phyloP scores from a whole-genome alignment of 35 echinoderm and acorn worm species.

The Hemicentrotus pulcherrimus region DNA sequence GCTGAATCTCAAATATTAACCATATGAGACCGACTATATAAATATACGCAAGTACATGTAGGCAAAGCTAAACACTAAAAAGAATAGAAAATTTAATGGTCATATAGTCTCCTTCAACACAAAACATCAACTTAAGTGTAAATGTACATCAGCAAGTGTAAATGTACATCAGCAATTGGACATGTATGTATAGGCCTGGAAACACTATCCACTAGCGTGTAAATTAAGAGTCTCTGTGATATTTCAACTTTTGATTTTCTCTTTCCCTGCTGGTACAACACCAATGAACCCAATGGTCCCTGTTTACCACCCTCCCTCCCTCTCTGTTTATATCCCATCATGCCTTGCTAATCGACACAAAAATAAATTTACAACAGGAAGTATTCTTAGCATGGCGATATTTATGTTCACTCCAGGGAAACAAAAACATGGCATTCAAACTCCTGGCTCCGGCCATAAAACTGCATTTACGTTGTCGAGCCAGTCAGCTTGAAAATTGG shows the following conservation, averaged over 20 bases:
- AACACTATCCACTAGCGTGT: too few relatives aligned
- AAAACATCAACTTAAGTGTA: too few relatives aligned
- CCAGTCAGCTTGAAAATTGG: conserved; percentile 9
- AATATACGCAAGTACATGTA: too few relatives aligned
- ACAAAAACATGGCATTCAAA: neutral
- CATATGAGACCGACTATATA: too few relatives aligned
- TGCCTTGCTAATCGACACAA: neutral
- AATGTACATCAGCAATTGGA: too few relatives aligned
- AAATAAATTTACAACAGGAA: neutral
- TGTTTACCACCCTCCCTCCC: neutral
- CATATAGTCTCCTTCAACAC: too few relatives aligned
- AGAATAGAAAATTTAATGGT: too few relatives aligned
- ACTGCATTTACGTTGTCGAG: neutral
- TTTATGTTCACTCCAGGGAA: conserved; percentile 2
- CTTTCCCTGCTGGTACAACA: neutral
- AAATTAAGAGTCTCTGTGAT: too few relatives aligned
- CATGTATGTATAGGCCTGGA: too few relatives aligned
- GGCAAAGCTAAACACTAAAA: too few relatives aligned
- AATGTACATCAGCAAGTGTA: too few relatives aligned
- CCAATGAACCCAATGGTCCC: neutral
- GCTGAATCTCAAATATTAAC: too few relatives aligned
- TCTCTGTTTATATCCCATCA: neutral
- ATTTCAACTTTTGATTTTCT: neutral
- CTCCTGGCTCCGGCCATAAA: neutral
- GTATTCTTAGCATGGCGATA: neutral